These are phyloP conservation scores for Falco columbarius DNA, from an alignment of 2,797 vertebrate species.

Conservation along the genomic window DNA sequence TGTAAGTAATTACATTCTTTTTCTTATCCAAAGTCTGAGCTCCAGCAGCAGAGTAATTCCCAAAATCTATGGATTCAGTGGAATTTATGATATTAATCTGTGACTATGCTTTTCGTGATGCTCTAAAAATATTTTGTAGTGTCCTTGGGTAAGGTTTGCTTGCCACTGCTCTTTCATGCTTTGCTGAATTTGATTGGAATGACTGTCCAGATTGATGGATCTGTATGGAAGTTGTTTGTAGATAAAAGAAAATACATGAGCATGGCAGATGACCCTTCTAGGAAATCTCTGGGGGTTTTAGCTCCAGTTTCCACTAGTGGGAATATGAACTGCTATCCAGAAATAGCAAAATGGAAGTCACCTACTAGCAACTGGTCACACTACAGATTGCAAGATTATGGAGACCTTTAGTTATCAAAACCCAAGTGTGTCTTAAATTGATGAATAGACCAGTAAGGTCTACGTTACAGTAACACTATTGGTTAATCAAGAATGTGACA, in stretches of 20 bases:
- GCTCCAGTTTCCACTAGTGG: not conserved
- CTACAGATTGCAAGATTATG: not conserved
- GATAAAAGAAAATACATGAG: not conserved
- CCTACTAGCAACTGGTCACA: not conserved
- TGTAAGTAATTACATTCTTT: slow-evolving; percentile 63
- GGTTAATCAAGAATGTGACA: not conserved
- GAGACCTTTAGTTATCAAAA: not conserved
- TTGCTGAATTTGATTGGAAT: slow-evolving; percentile 3
- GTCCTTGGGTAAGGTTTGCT: not conserved
- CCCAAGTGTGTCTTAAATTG: not conserved
- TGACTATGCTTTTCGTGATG: not conserved
- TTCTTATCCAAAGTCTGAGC: slow-evolving; percentile 47
- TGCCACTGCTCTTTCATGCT: not conserved
- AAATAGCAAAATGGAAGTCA: not conserved
- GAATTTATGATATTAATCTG: not conserved
- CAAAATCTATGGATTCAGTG: not conserved
- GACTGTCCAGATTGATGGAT: not conserved
- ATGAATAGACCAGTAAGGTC: not conserved
- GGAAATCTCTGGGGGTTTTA: not conserved
- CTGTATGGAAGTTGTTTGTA: not conserved
- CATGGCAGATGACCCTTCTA: not conserved
- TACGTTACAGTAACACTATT: not conserved
- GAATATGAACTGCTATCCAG: not conserved
- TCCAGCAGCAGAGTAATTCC: slow-evolving; percentile 28
- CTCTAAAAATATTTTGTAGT: not conserved